Conservation (phyloP, 2,797 vertebrate genomes). For the Apogon hyalosoma region DNA sequence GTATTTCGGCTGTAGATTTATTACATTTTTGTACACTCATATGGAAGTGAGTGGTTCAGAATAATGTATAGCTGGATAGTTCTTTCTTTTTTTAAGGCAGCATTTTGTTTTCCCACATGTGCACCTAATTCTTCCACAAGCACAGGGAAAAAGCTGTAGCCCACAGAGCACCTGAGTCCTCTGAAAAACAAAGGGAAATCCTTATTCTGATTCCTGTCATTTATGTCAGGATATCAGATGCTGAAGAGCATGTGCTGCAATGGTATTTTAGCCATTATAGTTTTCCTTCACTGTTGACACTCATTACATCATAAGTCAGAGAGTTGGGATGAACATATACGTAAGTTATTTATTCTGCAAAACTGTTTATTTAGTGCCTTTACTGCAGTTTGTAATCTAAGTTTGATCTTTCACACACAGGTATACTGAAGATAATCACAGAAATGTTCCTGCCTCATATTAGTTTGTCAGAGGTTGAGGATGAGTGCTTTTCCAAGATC, state of each 20-base stretch:
- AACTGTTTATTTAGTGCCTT: neutral
- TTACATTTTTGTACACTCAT: too few relatives aligned
- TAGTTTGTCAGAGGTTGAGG: slow-evolving; percentile 86
- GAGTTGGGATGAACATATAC: slow-evolving; percentile 87
- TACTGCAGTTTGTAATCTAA: neutral
- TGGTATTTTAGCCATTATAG: neutral
- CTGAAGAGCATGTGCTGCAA: neutral
- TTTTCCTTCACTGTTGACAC: slow-evolving; percentile 86
- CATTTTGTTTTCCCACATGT: too few relatives aligned
- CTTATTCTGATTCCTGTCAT: neutral
- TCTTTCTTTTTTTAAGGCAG: too few relatives aligned
- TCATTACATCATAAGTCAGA: slow-evolving; percentile 86
- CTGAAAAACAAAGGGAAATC: too few relatives aligned
- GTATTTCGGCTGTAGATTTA: too few relatives aligned
- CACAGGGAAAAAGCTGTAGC: too few relatives aligned
- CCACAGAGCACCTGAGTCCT: too few relatives aligned
- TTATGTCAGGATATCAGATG: neutral
- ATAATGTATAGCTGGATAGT: too few relatives aligned
- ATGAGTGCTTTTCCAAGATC: slow-evolving; percentile 89
- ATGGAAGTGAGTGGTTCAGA: too few relatives aligned
- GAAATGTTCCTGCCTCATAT: slow-evolving; percentile 95
- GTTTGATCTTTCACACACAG: slow-evolving; percentile 68
- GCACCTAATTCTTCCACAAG: too few relatives aligned
- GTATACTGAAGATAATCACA: slow-evolving; percentile 90
- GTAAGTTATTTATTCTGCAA: slow-evolving; percentile 83